Conservation (phyloP, 2,113 vertebrate species). For the Onychostoma macrolepis region DNA sequence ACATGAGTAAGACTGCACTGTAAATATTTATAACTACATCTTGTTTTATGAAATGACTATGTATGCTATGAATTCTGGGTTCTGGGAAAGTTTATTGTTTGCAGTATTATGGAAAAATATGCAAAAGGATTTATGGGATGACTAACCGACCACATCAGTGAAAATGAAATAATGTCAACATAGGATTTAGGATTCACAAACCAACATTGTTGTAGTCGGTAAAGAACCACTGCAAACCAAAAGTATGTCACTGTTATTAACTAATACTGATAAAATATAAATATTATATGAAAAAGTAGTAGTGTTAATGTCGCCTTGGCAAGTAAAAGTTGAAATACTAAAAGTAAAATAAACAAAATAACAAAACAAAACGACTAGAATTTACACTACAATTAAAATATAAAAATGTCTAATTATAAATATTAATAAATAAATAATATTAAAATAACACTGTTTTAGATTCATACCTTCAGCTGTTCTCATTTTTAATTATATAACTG, state of each 20-base stretch:
- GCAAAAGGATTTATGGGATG: background rate
- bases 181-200: background rate
- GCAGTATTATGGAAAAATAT: background rate
- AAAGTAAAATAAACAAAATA: background rate
- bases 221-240: background rate
- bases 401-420: background rate
- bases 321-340: background rate
- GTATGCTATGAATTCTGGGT: background rate
- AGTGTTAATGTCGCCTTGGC: background rate
- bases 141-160: background rate
- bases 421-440: background rate
- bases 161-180: background rate
- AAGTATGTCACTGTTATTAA: background rate
- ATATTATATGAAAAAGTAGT: background rate
- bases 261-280: background rate
- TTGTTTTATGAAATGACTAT: background rate
- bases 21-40: background rate
- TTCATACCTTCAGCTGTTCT: background rate
- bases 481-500: background rate
- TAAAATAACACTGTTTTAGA: background rate
- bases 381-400: background rate
- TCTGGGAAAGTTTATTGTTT: constrained; percentile 1
- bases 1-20: background rate
- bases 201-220: background rate
- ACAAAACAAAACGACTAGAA: too few species aligned